Evolutionary conservation across 2,888 invertebrate genomes (phyloP), one percentile per base, ranked within the genome.

Genomic region (Lingula anatina): DNA sequence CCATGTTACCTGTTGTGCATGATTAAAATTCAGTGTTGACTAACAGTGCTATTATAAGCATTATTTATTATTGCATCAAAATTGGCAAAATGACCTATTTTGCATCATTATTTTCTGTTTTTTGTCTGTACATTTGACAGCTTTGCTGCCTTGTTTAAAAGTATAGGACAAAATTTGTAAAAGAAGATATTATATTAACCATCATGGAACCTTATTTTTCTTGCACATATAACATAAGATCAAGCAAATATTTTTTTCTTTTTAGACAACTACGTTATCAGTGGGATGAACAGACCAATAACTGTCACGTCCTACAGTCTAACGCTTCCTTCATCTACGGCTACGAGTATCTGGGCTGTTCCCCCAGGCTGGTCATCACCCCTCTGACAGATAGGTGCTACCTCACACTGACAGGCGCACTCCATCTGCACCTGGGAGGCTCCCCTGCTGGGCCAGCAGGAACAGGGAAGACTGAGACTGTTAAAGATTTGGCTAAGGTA

Each of bases 391-490:
- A 75, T 58, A 60, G 75, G 42, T 75, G 74, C 55, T 72, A 74
- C 57, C 65, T 76, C 26, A 75, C 75, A 4, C 58, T 76, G 53
- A 74, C 73, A 25, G 74, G 74, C 20, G 76, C 76, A 37, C 60
- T 75, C 37, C 70, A 74, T 53, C 62, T 76, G 3, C 66, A 76
- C 55, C 63, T 76, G 1, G 76, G 76, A 3, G 76, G 76, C 0
- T 73, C 74, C 24, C 74, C 75, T 9, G 73, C 75, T 4, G 76
- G 76, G 9, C 75, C 75, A 25, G 75, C 75, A 23, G 76, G 76
- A 15, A 76, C 75, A 12, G 76, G 76, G 5, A 76, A 76, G 59
- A 75, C 75, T 23, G 76, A 76, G 56, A 76, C 75, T n/a, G 73
- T 74, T 47, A 76, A 76, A 58, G 76, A 76, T 59, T 57, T 76